Evolutionary conservation across 2,113 vertebrate genomes (phyloP), one percentile per base, ranked within the genome.

Genomic region (human (Homo sapiens)): DNA sequence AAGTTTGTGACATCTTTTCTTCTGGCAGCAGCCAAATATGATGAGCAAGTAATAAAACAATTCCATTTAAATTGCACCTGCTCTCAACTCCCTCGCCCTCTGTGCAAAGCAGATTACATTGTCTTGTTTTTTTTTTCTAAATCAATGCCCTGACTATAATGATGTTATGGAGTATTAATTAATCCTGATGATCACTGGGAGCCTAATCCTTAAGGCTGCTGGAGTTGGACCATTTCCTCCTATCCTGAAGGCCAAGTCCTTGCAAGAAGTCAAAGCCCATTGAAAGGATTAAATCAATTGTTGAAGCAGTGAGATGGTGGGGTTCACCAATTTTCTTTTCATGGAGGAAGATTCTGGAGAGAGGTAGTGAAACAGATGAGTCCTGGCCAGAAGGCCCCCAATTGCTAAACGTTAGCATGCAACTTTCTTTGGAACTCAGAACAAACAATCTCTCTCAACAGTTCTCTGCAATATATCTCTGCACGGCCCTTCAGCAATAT

Each of bases 41-140:
- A 78, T 45, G 64, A 83, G 48, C 7, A n/a, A 92, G 38, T 92
- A 97, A 86, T 32, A n/a, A 97, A 75, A 85, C 87, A 72, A 97
- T 79, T 73, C 68, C 78, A 76, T 70, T n/a, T 43, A 89, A 92
- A 30, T 55, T 57, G 17, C 86, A 95, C 75, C 96, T 96, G 89
- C 76, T 93, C 45, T 61, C 35, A 81, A 90, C 70, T 45, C 80
- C 72, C 87, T 81, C 64, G n/a, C 66, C 92, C 79, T 82, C 89
- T 85, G 83, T 76, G 64, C 55, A 89, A 52, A 97, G 70, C 52
- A 96, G 91, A 96, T 52, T 61, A 93, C 45, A 48, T 52, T 43
- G n/a, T 48, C 50, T 76, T 61, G 50, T 0, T n/a, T n/a, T 70
- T 35, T 35, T 23, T 93, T 68, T 27, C 52, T 52, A 59, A 85